Percentiles rank a stretch among this genome's conserved stretches.
Evolutionary conservation across 2,888 invertebrate species (phyloP).

Genomic region (Leptinotarsa tumamoca): DNA sequence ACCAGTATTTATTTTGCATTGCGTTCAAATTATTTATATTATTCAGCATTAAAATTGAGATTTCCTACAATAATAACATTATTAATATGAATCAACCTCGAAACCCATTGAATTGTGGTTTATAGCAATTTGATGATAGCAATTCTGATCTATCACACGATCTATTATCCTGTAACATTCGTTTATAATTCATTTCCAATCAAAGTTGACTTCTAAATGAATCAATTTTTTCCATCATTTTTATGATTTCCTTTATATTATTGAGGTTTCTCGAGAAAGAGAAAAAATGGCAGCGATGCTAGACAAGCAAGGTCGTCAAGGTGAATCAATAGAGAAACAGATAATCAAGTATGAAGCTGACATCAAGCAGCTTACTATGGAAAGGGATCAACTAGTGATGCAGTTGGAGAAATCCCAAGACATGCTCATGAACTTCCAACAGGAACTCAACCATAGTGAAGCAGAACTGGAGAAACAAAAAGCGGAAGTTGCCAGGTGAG

Average conservation of each 20-base stretch:
- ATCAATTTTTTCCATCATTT: background rate
- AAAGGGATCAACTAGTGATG: constrained; percentile 87
- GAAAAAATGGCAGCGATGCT: constrained; percentile 83
- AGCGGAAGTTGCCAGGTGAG: constrained; percentile 77
- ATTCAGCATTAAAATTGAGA: too few species aligned
- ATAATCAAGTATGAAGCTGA: constrained; percentile 87
- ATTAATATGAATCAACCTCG: too few species aligned
- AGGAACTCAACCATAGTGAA: constrained; percentile 87
- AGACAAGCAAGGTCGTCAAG: constrained; percentile 83
- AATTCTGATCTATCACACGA: too few species aligned
- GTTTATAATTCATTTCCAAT: too few species aligned
- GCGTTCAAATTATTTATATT: too few species aligned
- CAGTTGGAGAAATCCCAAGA: constrained; percentile 94
- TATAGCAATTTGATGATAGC: too few species aligned
- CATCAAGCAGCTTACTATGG: constrained; percentile 86
- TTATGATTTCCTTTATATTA: background rate
- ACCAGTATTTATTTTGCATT: too few species aligned
- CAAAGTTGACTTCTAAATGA: too few species aligned
- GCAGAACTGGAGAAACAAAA: constrained; percentile 84
- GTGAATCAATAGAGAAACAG: constrained; percentile 86
- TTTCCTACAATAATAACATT: too few species aligned
- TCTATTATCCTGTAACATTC: too few species aligned
- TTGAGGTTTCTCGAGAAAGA: constrained; percentile 70
- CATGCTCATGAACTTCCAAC: constrained; percentile 93
- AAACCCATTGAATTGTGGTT: too few species aligned